A percentile compares a stretch with the other conserved stretches of the same genome.
Evolutionary conservation across 2,888 invertebrate genomes (phyloP).

Genomic region (Acanthosoma haemorrhoidale): DNA sequence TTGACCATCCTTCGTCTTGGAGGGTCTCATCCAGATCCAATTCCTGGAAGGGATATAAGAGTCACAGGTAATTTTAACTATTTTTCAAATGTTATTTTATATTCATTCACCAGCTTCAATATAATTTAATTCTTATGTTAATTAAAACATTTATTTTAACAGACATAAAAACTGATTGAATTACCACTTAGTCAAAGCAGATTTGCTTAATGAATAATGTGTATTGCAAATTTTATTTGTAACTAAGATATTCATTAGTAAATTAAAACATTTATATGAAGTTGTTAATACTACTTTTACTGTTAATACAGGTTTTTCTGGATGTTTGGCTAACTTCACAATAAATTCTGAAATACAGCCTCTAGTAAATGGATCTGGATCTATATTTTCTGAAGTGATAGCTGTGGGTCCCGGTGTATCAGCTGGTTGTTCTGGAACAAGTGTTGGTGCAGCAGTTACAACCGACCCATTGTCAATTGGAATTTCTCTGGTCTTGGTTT

Average conservation of each 20-base stretch:
- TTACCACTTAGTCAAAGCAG: background rate
- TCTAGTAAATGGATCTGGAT: conserved; percentile 73
- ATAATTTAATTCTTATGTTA: background rate
- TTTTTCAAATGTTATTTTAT: too few relatives aligned
- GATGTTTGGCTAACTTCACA: conserved; percentile 83
- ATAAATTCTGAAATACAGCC: conserved; percentile 86
- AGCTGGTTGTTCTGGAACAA: conserved; percentile 64
- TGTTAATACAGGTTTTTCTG: conserved; percentile 63
- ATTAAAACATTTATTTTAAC: background rate
- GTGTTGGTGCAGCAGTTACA: conserved; percentile 68
- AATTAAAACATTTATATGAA: background rate
- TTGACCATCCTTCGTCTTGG: conserved; percentile 75
- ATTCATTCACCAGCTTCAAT: too few relatives aligned
- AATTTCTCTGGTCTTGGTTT: conserved; percentile 86
- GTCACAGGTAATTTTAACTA: conserved; percentile 11
- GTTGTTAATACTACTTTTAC: too few relatives aligned
- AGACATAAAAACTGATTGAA: background rate
- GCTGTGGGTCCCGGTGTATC: conserved; percentile 64
- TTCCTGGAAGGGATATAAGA: conserved; percentile 45
- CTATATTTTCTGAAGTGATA: conserved; percentile 65
- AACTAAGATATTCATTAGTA: background rate
- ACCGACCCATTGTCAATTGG: conserved; percentile 88
- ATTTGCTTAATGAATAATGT: background rate
- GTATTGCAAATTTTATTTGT: background rate
- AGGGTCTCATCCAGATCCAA: conserved; percentile 61